These are phyloP conservation scores for Agonum fuliginosum DNA, from an alignment of 2,888 invertebrate genomes.

Conservation along the genomic window DNA sequence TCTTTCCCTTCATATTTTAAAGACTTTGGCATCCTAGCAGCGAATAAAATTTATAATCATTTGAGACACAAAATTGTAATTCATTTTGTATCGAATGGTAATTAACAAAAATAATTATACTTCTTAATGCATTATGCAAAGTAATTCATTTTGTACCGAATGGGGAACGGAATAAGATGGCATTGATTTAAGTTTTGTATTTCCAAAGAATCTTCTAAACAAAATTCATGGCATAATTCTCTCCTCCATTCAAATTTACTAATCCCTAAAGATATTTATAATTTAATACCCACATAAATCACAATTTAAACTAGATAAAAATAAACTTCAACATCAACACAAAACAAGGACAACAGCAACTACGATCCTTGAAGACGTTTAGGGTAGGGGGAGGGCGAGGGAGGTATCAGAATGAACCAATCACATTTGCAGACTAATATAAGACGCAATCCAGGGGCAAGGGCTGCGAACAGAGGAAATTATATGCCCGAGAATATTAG, in stretches of 20 bases:
- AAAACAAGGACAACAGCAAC: not conserved
- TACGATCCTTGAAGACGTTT: not conserved
- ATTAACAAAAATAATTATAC: too few relatives aligned
- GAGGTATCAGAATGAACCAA: constrained; percentile 26
- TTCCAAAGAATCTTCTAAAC: not conserved
- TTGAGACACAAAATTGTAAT: too few relatives aligned
- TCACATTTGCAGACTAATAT: constrained; percentile 44
- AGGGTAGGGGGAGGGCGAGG: not conserved
- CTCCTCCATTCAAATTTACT: not conserved
- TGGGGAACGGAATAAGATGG: too few relatives aligned
- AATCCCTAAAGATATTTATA: not conserved
- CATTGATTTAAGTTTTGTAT: not conserved
- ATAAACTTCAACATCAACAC: not conserved
- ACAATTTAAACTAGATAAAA: not conserved
- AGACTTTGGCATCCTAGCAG: too few relatives aligned
- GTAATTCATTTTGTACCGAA: too few relatives aligned
- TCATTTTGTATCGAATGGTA: too few relatives aligned
- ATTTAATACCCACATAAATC: not conserved
- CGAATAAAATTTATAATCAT: too few relatives aligned
- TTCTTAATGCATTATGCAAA: too few relatives aligned
- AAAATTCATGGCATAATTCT: not conserved
- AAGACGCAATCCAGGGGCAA: constrained; percentile 19
- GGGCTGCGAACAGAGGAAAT: constrained; percentile 45
- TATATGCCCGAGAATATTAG: constrained; percentile 62
- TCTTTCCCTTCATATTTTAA: too few relatives aligned